phyloP scores from a whole-genome alignment of 2,888 invertebrate genomes.

The Pachycephus smyrnensis region DNA sequence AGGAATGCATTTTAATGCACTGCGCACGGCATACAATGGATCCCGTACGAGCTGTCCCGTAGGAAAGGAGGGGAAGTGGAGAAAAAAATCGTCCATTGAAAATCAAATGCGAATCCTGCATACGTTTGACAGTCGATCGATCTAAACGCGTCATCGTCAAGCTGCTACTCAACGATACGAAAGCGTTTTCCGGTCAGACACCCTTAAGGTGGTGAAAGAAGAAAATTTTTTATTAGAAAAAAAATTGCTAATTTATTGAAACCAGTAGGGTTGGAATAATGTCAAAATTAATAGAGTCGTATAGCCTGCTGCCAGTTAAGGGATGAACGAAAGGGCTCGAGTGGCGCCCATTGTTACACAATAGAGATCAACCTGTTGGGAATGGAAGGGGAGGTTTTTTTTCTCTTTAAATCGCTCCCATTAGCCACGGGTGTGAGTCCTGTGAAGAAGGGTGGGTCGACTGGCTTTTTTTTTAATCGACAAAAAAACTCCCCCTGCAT shows the following conservation, averaged over 20 bases:
- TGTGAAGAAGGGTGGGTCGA: not conserved
- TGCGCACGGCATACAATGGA: slow-evolving; percentile 20
- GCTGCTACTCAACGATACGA: slow-evolving; percentile 12
- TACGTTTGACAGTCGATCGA: slow-evolving; percentile 31
- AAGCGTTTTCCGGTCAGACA: not conserved
- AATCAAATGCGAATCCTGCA: not conserved
- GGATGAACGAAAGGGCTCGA: slow-evolving; percentile 9
- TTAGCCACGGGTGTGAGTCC: slow-evolving; percentile 26
- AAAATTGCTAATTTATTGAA: not conserved
- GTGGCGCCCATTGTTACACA: slow-evolving; percentile 9
- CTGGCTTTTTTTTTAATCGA: slow-evolving; percentile 27
- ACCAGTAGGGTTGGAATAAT: not conserved
- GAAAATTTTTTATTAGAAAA: too few relatives aligned
- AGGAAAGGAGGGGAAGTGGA: slow-evolving; percentile 20
- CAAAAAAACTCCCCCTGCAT: slow-evolving; percentile 27
- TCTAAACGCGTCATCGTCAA: slow-evolving; percentile 37
- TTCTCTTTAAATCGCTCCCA: slow-evolving; percentile 41
- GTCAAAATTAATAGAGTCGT: not conserved
- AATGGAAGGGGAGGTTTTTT: slow-evolving; percentile 37
- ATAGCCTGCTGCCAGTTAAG: not conserved
- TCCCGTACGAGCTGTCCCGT: slow-evolving; percentile 1
- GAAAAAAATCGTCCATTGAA: slow-evolving; percentile 19
- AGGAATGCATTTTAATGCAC: slow-evolving; percentile 47
- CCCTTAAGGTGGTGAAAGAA: too few relatives aligned
- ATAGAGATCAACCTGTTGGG: slow-evolving; percentile 44